These are phyloP conservation scores for Suillia variegata DNA, from an alignment of 2,888 invertebrate genomes.

Conservation along the genomic window DNA sequence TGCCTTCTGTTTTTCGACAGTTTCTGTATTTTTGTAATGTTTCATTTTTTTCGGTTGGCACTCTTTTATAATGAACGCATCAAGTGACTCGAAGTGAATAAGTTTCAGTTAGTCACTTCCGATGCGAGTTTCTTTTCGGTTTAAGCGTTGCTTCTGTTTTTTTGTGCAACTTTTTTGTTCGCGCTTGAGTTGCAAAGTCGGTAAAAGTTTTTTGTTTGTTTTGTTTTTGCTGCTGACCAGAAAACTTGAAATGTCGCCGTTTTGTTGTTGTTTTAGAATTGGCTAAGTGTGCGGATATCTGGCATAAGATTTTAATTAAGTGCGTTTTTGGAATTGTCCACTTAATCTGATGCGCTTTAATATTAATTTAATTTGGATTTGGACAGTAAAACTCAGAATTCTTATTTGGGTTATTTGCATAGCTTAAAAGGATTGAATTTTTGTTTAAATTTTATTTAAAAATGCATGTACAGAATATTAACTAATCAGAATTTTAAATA, in stretches of 20 bases:
- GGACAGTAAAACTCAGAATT: too few relatives aligned
- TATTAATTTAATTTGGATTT: neutral
- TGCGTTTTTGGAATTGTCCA: neutral
- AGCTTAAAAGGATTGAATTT: too few relatives aligned
- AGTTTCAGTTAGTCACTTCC: neutral
- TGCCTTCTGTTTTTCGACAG: constrained; percentile 7
- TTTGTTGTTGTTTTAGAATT: too few relatives aligned
- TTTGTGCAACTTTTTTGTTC: neutral
- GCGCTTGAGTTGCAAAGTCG: constrained; percentile 24
- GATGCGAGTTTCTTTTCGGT: neutral
- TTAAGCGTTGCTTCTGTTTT: neutral
- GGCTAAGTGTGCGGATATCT: too few relatives aligned
- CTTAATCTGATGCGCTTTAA: neutral
- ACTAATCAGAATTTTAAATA: too few relatives aligned
- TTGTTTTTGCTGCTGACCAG: too few relatives aligned
- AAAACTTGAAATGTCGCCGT: neutral
- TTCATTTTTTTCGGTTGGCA: too few relatives aligned
- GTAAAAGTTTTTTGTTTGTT: constrained; percentile 19
- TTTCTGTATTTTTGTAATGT: too few relatives aligned
- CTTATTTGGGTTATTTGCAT: too few relatives aligned
- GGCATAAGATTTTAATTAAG: neutral
- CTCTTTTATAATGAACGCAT: constrained; percentile 14
- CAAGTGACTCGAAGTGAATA: neutral
- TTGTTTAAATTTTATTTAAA: too few relatives aligned
- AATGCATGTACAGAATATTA: too few relatives aligned